Conservation (phyloP, 2,888 invertebrate species). For the Abrostola triplasia region DNA sequence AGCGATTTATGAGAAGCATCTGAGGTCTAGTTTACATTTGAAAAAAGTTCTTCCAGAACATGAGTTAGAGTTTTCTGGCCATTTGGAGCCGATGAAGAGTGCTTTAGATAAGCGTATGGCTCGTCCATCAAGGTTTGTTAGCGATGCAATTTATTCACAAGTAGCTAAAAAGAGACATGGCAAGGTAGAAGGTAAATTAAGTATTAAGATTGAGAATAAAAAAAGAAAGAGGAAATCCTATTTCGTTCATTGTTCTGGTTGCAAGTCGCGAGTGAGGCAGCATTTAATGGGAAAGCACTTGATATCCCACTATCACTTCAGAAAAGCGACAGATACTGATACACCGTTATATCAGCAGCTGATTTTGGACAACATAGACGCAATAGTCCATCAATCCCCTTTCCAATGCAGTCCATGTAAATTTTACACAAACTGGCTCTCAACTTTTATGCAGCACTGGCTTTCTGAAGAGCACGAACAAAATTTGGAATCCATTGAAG, state of each 20-base stretch:
- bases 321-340: slow-evolving; percentile 90
- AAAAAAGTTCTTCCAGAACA: slow-evolving; percentile 90
- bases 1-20: slow-evolving; percentile 92
- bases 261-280: slow-evolving; percentile 90
- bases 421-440: slow-evolving; percentile 94
- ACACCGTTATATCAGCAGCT: slow-evolving; percentile 89
- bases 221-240: slow-evolving; percentile 88
- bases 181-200: slow-evolving; percentile 58
- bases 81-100: slow-evolving; percentile 72
- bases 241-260: slow-evolving; percentile 91
- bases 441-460: slow-evolving; percentile 93
- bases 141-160: slow-evolving; percentile 71
- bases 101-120: slow-evolving; percentile 70
- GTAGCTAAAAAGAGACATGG: slow-evolving; percentile 62
- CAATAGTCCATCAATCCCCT: slow-evolving; percentile 93
- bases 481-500: slow-evolving; percentile 84
- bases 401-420: slow-evolving; percentile 95
- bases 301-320: slow-evolving; percentile 95
- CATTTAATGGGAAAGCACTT: slow-evolving; percentile 94
- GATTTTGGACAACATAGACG: slow-evolving; percentile 93
- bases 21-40: slow-evolving; percentile 92
- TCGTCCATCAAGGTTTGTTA: slow-evolving; percentile 76
- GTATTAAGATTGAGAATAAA: slow-evolving; percentile 69
- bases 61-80: slow-evolving; percentile 90
- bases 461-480: slow-evolving; percentile 89